These are phyloP conservation scores for Probaryconus sp. DNA, from an alignment of 1,140 invertebrate species.

Conservation along the genomic window DNA sequence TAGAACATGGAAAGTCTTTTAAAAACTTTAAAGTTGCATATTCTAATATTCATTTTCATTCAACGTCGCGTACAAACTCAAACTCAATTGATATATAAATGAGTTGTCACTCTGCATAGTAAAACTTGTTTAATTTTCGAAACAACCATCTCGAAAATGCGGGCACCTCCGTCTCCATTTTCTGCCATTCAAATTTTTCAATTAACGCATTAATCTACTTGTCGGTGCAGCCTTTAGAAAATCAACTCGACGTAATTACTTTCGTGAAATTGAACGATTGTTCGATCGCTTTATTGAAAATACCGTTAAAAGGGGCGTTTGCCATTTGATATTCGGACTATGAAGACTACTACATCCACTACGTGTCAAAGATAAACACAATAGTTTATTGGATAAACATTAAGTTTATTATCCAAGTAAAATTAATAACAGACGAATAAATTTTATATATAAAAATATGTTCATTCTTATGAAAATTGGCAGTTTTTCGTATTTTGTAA, in stretches of 20 bases:
- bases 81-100: slow-evolving; percentile 55
- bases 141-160: slow-evolving; percentile 54
- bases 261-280: slow-evolving; percentile 65
- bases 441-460: too few relatives aligned
- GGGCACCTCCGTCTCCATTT: slow-evolving; percentile 56
- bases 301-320: slow-evolving; percentile 45
- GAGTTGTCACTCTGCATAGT: slow-evolving; percentile 55
- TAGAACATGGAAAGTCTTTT: not conserved
- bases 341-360: slow-evolving; percentile 47
- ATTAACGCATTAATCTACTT: slow-evolving; percentile 65
- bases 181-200: slow-evolving; percentile 63
- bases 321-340: slow-evolving; percentile 60
- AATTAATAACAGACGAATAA: too few relatives aligned
- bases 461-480: too few relatives aligned
- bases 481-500: too few relatives aligned
- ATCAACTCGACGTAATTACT: slow-evolving; percentile 64
- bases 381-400: slow-evolving; percentile 18
- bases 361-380: slow-evolving; percentile 28
- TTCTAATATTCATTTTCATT: slow-evolving; percentile 22
- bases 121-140: slow-evolving; percentile 60
- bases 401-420: slow-evolving; percentile 18
- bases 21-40: slow-evolving; percentile 33
- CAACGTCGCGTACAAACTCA: slow-evolving; percentile 34
- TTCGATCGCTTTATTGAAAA: slow-evolving; percentile 61
- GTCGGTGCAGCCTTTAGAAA: slow-evolving; percentile 61